These are phyloP conservation scores for Otus scops DNA, from an alignment of 2,797 vertebrate species.

Conservation along the genomic window DNA sequence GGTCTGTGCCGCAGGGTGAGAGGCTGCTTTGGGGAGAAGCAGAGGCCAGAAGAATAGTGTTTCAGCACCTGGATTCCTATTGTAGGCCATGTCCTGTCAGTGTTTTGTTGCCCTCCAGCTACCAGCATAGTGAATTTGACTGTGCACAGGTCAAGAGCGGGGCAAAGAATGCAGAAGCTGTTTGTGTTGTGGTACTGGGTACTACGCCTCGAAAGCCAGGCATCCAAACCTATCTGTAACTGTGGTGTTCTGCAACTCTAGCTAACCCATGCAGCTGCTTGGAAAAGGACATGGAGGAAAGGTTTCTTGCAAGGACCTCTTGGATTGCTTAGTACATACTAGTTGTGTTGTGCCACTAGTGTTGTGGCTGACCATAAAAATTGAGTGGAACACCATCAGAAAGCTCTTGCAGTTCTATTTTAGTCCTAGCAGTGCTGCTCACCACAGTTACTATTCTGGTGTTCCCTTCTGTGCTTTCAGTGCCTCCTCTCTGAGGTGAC, in stretches of 20 bases:
- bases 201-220: fast-evolving
- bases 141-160: background rate
- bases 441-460: background rate
- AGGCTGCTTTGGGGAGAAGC: background rate
- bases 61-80: background rate
- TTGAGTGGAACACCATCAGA: background rate
- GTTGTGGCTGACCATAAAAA: background rate
- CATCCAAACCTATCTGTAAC: background rate
- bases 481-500: background rate
- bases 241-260: background rate
- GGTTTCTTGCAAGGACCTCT: background rate
- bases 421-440: background rate
- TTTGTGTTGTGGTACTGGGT: background rate
- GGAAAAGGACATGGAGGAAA: background rate
- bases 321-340: background rate
- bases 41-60: background rate
- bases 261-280: background rate
- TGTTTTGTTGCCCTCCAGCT: background rate
- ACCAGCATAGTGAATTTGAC: background rate
- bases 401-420: background rate
- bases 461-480: background rate
- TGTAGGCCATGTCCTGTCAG: background rate
- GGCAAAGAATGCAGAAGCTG: background rate
- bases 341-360: background rate
- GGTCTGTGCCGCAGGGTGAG: background rate